Base-by-base conservation (phyloP, 2,113 vertebrate genomes). In the Neoarius graeffei region DNA sequence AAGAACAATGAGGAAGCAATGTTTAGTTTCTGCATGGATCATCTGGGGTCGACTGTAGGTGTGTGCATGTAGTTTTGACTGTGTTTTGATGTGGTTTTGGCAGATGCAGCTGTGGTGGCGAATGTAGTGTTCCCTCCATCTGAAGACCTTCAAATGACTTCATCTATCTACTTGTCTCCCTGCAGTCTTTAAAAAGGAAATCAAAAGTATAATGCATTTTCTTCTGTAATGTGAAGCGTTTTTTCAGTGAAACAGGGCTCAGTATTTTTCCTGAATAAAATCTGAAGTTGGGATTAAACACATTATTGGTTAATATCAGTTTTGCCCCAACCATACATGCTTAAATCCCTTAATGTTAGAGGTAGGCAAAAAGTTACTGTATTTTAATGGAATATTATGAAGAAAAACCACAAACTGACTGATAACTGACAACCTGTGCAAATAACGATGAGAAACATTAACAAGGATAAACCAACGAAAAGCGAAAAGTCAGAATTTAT, bases 41-140 rank as follows among this genome's bases (percentile, higher is more conserved):
- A 79, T 15, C 1, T 14, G 50, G 50, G 48, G 76, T 79, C 48
- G 4, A 76, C 20, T 25, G 10, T 48, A 50, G 73, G 42, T 54
- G 50, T 73, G 17, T 5, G 64, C 64, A 19, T 8, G 23, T n/a
- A 54, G 50, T n/a, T 77, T 77, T 54, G 71, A 74, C 76, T 15
- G 76, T 54, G 67, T 35, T 73, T 17, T 59, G n/a, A 87, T 83
- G 57, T 83, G 81, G 81, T 83, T 60, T 64, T 50, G 57, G 27
- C 62, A 20, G 80, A 60, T 82, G 15, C 10, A 82, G 80, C 17
- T 82, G 56, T 62, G 81, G 56, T 48, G 30, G 10, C 1, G 59
- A 82, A 8, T 62, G 10, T 17, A 66, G 35, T 11, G 14, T 69
- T 84, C n/a, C 13, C 20, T 30, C 83, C 52, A 23, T 23, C 52